Conservation (phyloP, 2,797 vertebrate species). For the Cuculus canorus region DNA sequence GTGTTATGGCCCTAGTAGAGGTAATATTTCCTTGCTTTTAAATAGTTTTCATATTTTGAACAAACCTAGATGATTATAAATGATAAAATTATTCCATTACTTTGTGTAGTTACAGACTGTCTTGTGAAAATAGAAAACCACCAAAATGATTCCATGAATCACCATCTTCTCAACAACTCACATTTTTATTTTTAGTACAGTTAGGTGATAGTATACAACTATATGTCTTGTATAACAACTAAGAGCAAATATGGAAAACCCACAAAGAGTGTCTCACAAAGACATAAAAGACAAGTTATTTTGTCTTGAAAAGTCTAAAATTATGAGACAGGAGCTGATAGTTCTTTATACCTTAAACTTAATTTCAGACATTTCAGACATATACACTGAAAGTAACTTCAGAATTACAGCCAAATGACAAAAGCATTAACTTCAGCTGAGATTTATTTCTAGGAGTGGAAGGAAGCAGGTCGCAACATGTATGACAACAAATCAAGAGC, state of each 20-base stretch:
- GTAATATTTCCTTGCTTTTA: not conserved
- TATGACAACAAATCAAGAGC: not conserved
- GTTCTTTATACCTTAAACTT: not conserved
- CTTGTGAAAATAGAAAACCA: not conserved
- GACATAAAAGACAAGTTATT: not conserved
- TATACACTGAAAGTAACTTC: not conserved
- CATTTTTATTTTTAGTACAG: not conserved
- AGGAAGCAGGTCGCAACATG: not conserved
- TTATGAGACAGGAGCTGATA: not conserved
- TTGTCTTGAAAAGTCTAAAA: not conserved
- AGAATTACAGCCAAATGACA: not conserved
- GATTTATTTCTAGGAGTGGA: not conserved
- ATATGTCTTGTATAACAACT: not conserved
- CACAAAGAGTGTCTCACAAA: not conserved
- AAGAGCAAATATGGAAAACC: not conserved
- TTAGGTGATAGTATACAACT: not conserved
- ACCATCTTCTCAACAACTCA: not conserved
- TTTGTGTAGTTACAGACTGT: not conserved
- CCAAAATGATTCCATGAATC: not conserved
- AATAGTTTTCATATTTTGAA: not conserved
- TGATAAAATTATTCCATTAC: not conserved
- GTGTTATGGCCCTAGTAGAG: not conserved
- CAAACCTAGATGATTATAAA: not conserved
- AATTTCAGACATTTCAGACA: not conserved
- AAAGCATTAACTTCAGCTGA: not conserved